Conservation (phyloP, 2,113 vertebrate species). For the Elachura formosa region DNA sequence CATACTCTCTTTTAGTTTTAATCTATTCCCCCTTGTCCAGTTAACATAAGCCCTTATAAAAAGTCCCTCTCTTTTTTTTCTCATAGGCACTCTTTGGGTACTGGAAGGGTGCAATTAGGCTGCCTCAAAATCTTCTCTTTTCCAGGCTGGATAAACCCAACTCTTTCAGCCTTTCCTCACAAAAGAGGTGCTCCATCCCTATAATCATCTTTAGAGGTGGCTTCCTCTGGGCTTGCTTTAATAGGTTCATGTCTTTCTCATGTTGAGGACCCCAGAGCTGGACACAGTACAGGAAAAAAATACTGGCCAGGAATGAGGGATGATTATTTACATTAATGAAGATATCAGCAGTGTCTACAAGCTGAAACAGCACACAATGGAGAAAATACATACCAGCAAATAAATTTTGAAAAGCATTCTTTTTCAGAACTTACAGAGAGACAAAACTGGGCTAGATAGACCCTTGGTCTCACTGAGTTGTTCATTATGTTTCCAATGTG, state of each 20-base stretch:
- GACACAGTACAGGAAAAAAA: not conserved
- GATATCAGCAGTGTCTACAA: not conserved
- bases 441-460: not conserved
- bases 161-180: not conserved
- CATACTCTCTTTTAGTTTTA: not conserved
- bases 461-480: not conserved
- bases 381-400: not conserved
- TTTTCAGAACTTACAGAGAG: too few species aligned
- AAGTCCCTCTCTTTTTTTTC: not conserved
- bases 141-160: not conserved
- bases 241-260: not conserved
- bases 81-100: not conserved
- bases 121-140: not conserved
- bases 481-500: not conserved
- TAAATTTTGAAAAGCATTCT: not conserved
- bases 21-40: not conserved
- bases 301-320: not conserved
- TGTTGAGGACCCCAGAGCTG: not conserved
- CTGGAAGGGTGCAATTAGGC: not conserved
- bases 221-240: not conserved
- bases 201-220: not conserved
- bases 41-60: not conserved
- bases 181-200: not conserved
- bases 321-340: not conserved
- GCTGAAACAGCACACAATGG: not conserved